These are phyloP conservation scores for Tupaia chinensis DNA, from an alignment of 2,113 vertebrate genomes.

Conservation along the genomic window DNA sequence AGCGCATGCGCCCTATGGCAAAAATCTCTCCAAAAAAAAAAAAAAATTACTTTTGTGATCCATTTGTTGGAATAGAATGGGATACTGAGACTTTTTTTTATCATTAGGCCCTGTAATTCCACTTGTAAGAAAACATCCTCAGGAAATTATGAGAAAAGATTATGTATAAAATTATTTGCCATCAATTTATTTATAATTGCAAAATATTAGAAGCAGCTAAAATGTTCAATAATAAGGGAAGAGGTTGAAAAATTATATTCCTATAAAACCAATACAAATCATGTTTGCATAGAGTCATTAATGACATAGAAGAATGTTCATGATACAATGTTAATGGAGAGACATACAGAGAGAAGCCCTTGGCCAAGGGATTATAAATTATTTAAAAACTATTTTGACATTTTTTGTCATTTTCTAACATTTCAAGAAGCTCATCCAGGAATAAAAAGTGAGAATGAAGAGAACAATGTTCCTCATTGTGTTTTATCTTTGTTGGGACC, in stretches of 20 bases:
- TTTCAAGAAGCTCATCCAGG: not conserved
- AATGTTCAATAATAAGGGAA: not conserved
- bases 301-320: not conserved
- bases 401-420: conserved; percentile 26
- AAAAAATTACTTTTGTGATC: not conserved
- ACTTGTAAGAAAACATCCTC: not conserved
- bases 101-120: not conserved
- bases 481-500: not conserved
- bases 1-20: no score
- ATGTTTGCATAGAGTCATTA: conserved; percentile 12
- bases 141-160: conserved; percentile 43
- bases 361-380: not conserved
- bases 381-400: conserved; percentile 25
- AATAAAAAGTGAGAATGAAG: not conserved
- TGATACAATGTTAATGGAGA: not conserved
- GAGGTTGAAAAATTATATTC: not conserved
- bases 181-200: conserved; percentile 20
- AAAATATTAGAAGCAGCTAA: conserved; percentile 47
- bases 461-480: not conserved
- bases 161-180: not conserved
- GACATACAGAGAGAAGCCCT: not conserved
- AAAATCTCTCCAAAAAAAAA: no score
- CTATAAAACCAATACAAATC: conserved; percentile 34
- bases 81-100: not conserved
- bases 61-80: not conserved